phyloP scores from a whole-genome alignment of 2,888 invertebrate species.

The Folsomia manolachei region DNA sequence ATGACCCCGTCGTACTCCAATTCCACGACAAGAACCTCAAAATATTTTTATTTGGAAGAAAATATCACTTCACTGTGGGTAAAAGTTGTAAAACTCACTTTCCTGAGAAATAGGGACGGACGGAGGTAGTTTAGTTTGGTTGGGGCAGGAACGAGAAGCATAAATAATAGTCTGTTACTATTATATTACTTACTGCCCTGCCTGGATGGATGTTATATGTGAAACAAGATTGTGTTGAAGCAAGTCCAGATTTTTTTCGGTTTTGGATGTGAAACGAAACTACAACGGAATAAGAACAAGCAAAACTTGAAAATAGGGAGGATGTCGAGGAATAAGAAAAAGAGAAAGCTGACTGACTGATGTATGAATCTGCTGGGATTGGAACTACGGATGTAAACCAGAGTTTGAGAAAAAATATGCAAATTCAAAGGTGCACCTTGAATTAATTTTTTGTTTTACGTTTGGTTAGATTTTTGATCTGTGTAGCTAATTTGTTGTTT shows the following conservation, averaged over 20 bases:
- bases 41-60: conserved; percentile 30
- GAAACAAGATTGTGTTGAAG: neutral
- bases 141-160: neutral
- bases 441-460: too few species aligned
- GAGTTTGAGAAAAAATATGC: too few species aligned
- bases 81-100: conserved; percentile 29
- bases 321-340: neutral
- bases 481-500: neutral
- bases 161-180: neutral
- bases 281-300: neutral
- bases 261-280: neutral
- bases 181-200: too few species aligned
- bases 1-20: neutral
- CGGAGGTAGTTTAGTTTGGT: neutral
- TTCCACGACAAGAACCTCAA: neutral
- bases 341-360: too few species aligned
- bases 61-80: neutral
- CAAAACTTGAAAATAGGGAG: too few species aligned
- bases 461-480: too few species aligned
- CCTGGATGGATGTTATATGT: neutral
- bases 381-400: neutral
- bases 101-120: conserved; percentile 26
- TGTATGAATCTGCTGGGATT: neutral
- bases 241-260: neutral
- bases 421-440: too few species aligned